These are phyloP conservation scores for Drosophila fungiperda DNA, from an alignment of 2,888 invertebrate species.

Conservation along the genomic window DNA sequence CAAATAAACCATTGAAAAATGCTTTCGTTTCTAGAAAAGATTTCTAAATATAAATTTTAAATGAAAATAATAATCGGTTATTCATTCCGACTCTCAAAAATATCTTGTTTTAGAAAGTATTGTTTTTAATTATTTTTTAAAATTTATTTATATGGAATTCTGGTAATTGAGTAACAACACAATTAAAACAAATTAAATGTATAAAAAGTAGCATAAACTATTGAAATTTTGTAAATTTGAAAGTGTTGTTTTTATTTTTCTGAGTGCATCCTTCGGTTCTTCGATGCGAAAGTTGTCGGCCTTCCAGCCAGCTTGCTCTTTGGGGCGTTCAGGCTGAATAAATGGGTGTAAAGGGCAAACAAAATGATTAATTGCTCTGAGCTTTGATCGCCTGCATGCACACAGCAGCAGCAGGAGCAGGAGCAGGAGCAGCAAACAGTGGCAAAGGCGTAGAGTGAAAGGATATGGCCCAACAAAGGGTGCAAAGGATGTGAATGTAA, in stretches of 20 bases:
- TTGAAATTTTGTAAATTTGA: neutral
- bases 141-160: neutral
- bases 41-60: no score
- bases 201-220: neutral
- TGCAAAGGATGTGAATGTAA: conserved; percentile 71
- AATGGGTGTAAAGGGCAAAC: conserved; percentile 84
- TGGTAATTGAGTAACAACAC: neutral
- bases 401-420: conserved; percentile 54
- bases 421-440: conserved; percentile 7
- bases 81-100: neutral
- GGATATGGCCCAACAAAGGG: conserved; percentile 73
- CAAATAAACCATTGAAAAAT: no score
- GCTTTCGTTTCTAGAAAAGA: no score
- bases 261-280: conserved; percentile 18
- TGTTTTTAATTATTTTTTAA: neutral
- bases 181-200: neutral
- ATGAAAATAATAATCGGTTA: no score
- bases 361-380: conserved; percentile 86
- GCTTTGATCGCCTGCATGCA: conserved; percentile 84
- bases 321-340: conserved; percentile 82
- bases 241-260: neutral
- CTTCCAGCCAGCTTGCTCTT: conserved; percentile 43
- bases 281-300: conserved; percentile 10
- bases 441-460: conserved; percentile 34
- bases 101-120: neutral